Evolutionary conservation across 2,113 vertebrate species (phyloP).

Genomic region (Indri indri): DNA sequence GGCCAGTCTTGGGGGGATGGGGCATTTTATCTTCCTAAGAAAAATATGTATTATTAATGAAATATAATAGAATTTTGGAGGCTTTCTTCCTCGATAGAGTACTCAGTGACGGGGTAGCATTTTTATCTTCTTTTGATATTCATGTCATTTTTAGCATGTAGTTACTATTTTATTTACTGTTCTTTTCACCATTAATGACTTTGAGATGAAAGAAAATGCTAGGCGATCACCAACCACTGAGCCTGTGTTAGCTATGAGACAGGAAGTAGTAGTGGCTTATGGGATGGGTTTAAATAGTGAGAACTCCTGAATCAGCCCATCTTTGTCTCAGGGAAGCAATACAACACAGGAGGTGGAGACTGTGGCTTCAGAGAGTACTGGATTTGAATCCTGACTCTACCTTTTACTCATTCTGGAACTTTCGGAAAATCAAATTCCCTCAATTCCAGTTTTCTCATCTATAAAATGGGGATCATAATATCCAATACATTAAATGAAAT

Average conservation of each 20-base stretch:
- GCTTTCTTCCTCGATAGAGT: slow-evolving; percentile 32
- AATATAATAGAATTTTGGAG: not conserved
- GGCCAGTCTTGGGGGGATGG: not conserved
- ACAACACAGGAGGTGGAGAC: not conserved
- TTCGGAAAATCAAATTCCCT: not conserved
- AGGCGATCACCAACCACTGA: rapidly evolving
- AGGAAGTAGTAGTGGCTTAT: not conserved
- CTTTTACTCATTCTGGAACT: not conserved
- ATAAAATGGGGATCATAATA: not conserved
- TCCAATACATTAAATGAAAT: not conserved
- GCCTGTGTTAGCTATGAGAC: not conserved
- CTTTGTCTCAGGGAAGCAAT: not conserved
- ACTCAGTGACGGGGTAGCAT: slow-evolving; percentile 42
- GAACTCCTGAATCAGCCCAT: not conserved
- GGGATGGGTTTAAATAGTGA: not conserved
- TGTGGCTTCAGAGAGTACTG: not conserved
- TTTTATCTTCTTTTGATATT: slow-evolving; percentile 51
- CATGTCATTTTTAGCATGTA: slow-evolving; percentile 66
- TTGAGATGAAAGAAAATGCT: slow-evolving; percentile 42
- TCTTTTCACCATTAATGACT: slow-evolving; percentile 57
- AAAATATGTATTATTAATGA: slow-evolving; percentile 48
- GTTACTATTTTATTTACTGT: slow-evolving; percentile 50
- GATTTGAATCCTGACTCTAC: not conserved
- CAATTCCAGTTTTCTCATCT: not conserved
- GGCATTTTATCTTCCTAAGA: slow-evolving; percentile 33